Base-by-base conservation (phyloP, 2,888 invertebrate species). In the Calliphora vomitoria region DNA sequence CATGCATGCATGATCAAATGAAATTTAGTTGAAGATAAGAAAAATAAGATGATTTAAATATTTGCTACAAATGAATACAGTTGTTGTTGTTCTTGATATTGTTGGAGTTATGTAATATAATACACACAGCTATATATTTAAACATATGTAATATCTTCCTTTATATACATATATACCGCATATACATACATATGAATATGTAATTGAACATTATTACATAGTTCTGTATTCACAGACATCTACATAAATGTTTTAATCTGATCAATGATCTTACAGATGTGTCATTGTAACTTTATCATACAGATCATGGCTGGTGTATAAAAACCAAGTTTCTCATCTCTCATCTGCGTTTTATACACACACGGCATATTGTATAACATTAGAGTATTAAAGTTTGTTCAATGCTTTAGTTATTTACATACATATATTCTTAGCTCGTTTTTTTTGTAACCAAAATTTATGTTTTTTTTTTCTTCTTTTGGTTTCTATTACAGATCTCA, bases 1-100 rank as follows among this genome's bases (percentile, higher is more conserved):
- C 85, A 85, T 75, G 85, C 85, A 83, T 87, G 81, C 84, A 84
- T 84, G 80, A 87, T 55, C 58, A 78, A 62, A 82, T 18, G 15
- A 74, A 44, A 62, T 68, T 31, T 20, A 69, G 35, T 20, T 35
- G 35, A 13, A 44, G 13, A 13, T 35, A 68, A 11, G 74, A 74
- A 72, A 68, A 72, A 74, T 69, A 78, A 41, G 53, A 68, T 72
- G 35, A 66, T 66, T 71, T 76, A 50, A 44, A 68, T 55, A 38
- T 53, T 53, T n/a, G 60, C 25, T 15, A 66, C 53, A 0, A 10
- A 3, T 10, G 20, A 55, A 60, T 41, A 15, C 38, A 50, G 47
- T 15, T 47, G 53, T n/a, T 72, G n/a, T 53, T 44, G 35, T n/a
- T n/a, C n/a, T n/a, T n/a, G n/a, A n/a, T n/a, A n/a, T 13, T 68